phyloP scores from a whole-genome alignment of 2,113 vertebrate species.

The Propithecus coquereli region DNA sequence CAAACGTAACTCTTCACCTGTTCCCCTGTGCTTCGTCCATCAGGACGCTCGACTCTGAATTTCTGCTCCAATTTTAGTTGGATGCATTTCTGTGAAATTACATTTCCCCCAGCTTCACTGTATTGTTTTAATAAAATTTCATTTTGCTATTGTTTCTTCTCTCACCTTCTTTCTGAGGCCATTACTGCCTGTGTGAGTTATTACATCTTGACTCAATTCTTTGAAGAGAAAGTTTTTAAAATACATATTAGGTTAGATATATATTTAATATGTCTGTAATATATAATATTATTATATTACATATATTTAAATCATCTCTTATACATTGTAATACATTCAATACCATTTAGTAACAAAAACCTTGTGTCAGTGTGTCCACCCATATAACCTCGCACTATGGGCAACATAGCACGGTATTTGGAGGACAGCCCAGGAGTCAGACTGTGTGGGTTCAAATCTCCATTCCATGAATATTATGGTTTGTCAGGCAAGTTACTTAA shows the following conservation, averaged over 20 bases:
- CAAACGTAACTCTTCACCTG: no score
- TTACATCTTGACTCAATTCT: background rate
- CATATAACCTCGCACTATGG: fast-evolving
- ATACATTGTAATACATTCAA: background rate
- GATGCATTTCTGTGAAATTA: background rate
- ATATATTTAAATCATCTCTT: background rate
- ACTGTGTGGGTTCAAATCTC: background rate
- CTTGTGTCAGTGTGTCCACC: background rate
- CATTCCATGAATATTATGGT: background rate
- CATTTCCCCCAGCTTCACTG: background rate
- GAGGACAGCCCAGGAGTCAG: background rate
- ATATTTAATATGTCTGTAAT: background rate
- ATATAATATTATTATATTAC: background rate
- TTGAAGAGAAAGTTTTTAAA: background rate
- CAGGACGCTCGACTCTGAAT: no score
- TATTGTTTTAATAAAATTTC: background rate
- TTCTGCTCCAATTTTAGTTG: background rate
- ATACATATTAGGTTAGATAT: background rate
- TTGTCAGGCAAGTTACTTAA: background rate
- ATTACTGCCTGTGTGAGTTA: background rate
- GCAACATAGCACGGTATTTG: fast-evolving
- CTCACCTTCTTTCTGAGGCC: background rate
- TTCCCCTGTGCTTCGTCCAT: background rate
- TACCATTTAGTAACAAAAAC: background rate
- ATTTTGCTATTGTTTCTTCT: background rate